phyloP scores from a whole-genome alignment of 2,797 vertebrate genomes.

The Pantherophis alleghaniensis region DNA sequence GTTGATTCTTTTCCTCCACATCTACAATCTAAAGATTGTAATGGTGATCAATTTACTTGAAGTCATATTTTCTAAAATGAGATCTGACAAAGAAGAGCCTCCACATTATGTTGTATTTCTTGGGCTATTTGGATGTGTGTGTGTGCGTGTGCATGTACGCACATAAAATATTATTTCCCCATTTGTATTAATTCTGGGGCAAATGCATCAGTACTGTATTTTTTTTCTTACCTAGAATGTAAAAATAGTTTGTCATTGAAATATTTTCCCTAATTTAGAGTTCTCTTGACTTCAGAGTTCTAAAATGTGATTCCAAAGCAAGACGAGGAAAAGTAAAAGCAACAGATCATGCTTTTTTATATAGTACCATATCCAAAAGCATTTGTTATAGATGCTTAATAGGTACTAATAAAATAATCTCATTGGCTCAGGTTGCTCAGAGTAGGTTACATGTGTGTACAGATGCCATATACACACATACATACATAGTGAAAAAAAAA shows the following conservation, averaged over 20 bases:
- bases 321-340: neutral
- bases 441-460: neutral
- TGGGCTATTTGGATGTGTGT: neutral
- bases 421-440: neutral
- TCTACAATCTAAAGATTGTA: neutral
- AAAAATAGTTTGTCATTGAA: neutral
- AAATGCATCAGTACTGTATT: neutral
- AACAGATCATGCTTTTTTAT: neutral
- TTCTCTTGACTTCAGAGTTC: neutral
- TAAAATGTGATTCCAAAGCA: neutral
- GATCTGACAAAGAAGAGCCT: neutral
- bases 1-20: neutral
- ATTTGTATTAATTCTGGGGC: neutral
- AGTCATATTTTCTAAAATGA: neutral
- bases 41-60: neutral
- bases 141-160: neutral
- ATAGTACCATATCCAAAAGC: neutral
- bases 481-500: neutral
- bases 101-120: neutral
- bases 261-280: neutral
- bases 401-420: neutral
- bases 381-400: neutral
- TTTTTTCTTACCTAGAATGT: neutral
- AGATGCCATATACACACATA: neutral
- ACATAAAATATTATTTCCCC: neutral